phyloP scores from a whole-genome alignment of 2,797 vertebrate genomes.

The Artibeus lituratus region DNA sequence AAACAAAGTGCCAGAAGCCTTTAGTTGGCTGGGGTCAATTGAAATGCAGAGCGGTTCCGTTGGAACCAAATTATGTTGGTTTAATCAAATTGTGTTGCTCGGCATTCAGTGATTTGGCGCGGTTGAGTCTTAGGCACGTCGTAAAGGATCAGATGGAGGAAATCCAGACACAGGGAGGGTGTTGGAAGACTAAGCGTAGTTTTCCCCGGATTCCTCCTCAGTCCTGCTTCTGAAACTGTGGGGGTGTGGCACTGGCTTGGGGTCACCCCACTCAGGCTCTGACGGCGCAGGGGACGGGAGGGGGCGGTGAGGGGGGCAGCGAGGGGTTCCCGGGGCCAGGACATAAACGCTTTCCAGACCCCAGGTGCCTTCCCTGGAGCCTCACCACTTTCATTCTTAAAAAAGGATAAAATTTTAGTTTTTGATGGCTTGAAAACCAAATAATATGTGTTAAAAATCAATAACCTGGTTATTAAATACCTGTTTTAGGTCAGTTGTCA shows the following conservation, averaged over 20 bases:
- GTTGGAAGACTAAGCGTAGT: neutral
- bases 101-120: neutral
- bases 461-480: neutral
- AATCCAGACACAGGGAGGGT: neutral
- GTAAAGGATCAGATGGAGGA: neutral
- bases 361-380: neutral
- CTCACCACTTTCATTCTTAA: neutral
- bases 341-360: neutral
- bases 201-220: neutral
- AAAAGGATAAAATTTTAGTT: neutral
- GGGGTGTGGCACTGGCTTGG: neutral
- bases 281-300: neutral
- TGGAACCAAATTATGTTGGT: no score
- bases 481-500: neutral
- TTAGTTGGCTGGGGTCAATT: neutral
- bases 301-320: neutral
- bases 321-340: neutral
- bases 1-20: neutral
- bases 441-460: neutral
- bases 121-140: neutral
- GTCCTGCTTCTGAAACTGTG: neutral
- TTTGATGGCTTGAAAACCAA: neutral
- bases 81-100: neutral
- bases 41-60: neutral
- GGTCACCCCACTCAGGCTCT: neutral